Conservation (phyloP, 2,113 vertebrate genomes). For the Oncorhynchus nerka region DNA sequence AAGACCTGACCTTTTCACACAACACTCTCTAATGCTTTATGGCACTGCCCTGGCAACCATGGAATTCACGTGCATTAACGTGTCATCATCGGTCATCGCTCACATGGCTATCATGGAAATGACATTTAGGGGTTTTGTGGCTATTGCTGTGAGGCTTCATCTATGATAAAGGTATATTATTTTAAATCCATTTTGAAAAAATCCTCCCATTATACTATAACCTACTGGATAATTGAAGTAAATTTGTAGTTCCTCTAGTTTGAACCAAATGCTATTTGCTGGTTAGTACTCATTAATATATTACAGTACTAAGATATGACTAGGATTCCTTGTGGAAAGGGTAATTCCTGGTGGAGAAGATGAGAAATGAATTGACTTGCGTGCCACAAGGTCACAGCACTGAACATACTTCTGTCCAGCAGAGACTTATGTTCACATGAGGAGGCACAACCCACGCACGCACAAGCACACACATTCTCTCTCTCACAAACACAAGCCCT, state of each 20-base stretch:
- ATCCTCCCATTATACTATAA: background rate
- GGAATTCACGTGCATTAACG: slow-evolving; percentile 43
- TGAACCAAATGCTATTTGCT: background rate
- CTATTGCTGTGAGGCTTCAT: background rate
- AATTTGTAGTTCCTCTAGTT: background rate
- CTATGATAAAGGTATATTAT: background rate
- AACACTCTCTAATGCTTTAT: slow-evolving; percentile 46
- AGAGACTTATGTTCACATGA: slow-evolving; percentile 25
- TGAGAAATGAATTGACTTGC: slow-evolving; percentile 48
- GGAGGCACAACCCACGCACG: slow-evolving; percentile 1
- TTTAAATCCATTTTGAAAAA: too few species aligned
- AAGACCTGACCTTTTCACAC: slow-evolving; percentile 60
- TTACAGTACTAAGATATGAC: slow-evolving; percentile 29
- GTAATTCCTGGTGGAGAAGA: slow-evolving; percentile 50
- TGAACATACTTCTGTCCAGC: slow-evolving; percentile 12
- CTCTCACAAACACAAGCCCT: slow-evolving; percentile 7
- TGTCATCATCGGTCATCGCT: background rate
- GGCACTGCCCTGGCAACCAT: slow-evolving; percentile 37
- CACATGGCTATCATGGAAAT: background rate
- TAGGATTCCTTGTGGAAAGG: slow-evolving; percentile 49
- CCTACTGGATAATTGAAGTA: slow-evolving; percentile 16
- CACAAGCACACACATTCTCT: background rate
- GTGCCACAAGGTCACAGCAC: slow-evolving; percentile 40
- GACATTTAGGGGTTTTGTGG: background rate
- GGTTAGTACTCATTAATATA: slow-evolving; percentile 13